Evolutionary conservation across 2,113 vertebrate genomes (phyloP).

Genomic region (Crypturellus undulatus): DNA sequence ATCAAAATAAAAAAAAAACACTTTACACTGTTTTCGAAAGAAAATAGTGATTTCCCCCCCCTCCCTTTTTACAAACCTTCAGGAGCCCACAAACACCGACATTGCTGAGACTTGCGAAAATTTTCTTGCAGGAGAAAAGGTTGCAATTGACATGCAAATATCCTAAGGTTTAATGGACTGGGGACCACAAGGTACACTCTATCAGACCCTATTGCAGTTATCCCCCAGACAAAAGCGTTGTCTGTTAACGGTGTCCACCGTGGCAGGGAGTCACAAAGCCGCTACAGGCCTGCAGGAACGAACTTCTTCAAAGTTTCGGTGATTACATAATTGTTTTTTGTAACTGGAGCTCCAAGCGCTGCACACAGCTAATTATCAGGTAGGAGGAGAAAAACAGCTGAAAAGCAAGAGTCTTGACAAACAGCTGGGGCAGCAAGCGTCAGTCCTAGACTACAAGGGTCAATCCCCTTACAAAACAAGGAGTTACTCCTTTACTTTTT

Average conservation of each 20-base stretch:
- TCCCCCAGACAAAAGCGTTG: slow-evolving; percentile 61
- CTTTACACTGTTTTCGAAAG: background rate
- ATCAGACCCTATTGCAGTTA: slow-evolving; percentile 51
- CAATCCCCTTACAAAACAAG: slow-evolving; percentile 48
- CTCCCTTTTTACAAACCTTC: background rate
- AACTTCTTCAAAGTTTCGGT: slow-evolving; percentile 61
- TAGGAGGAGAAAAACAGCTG: slow-evolving; percentile 48
- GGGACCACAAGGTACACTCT: slow-evolving; percentile 51
- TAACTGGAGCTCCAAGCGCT: slow-evolving; percentile 26
- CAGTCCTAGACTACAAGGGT: background rate
- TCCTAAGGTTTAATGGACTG: slow-evolving; percentile 19
- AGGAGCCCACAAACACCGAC: background rate
- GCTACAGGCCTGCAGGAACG: slow-evolving; percentile 26
- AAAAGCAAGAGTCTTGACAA: slow-evolving; percentile 51
- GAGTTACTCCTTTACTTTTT: slow-evolving; percentile 43
- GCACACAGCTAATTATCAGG: slow-evolving; percentile 45
- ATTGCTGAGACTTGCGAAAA: slow-evolving; percentile 13
- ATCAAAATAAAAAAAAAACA: background rate
- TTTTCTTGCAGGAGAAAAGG: slow-evolving; percentile 2
- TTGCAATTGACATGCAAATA: slow-evolving; percentile 43
- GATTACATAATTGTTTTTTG: slow-evolving; percentile 29
- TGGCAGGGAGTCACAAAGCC: background rate
- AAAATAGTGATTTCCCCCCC: background rate
- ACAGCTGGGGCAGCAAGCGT: slow-evolving; percentile 35
- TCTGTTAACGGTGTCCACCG: slow-evolving; percentile 51